Conservation (phyloP, 2,113 vertebrate species). For the Apteryx owenii region DNA sequence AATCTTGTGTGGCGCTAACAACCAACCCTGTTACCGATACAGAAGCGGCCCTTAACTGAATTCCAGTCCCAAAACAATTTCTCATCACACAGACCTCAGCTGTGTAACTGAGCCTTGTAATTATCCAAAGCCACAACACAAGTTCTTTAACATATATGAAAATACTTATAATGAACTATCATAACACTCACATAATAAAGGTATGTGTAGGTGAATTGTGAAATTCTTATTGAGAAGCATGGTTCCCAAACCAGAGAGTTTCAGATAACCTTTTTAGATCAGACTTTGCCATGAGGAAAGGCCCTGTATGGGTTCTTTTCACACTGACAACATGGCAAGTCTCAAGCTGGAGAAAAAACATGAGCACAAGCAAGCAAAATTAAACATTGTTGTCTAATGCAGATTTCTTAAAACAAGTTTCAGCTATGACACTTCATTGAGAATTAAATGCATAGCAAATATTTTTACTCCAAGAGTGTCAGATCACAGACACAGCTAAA, state of each 20-base stretch:
- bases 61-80: neutral
- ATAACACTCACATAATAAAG: neutral
- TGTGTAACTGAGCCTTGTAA: neutral
- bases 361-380: neutral
- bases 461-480: slow-evolving; percentile 7
- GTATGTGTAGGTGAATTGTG: neutral
- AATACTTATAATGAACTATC: neutral
- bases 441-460: slow-evolving; percentile 2
- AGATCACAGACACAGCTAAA: slow-evolving; percentile 4
- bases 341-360: neutral
- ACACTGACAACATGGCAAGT: neutral
- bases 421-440: neutral
- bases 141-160: neutral
- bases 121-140: neutral
- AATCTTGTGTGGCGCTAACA: accelerated
- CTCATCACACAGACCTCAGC: neutral
- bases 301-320: neutral
- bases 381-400: neutral
- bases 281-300: neutral
- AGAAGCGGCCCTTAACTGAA: neutral
- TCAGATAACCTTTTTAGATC: neutral
- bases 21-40: neutral
- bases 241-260: neutral
- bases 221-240: neutral
- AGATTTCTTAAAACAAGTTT: neutral